A percentile compares a stretch with the other conserved stretches of the same genome.
Conservation (phyloP, 1,140 invertebrate species). For the Diorhabda sublineata region DNA sequence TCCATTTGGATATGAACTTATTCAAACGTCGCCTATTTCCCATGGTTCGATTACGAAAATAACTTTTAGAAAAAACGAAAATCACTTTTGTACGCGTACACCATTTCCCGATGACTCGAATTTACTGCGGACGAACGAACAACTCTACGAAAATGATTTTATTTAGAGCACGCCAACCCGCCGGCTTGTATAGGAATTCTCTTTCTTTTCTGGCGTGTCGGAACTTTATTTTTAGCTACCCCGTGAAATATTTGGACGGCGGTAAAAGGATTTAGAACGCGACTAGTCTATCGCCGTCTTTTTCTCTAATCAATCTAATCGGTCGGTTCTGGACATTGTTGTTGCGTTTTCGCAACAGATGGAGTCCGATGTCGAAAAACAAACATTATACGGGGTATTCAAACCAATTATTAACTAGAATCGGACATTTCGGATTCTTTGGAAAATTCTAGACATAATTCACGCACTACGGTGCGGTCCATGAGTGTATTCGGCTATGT, state of each 20-base stretch:
- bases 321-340: too few species aligned
- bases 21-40: constrained; percentile 33
- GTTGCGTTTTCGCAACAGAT: too few species aligned
- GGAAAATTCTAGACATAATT: too few species aligned
- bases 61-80: background rate
- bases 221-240: constrained; percentile 9
- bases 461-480: too few species aligned
- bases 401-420: too few species aligned
- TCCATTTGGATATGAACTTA: constrained; percentile 36
- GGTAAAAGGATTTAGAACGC: background rate
- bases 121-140: background rate
- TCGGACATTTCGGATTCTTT: too few species aligned
- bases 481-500: too few species aligned
- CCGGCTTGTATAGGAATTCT: constrained; percentile 25
- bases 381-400: too few species aligned
- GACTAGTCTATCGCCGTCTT: too few species aligned
- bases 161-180: constrained; percentile 17
- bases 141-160: background rate
- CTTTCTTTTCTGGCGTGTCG: constrained; percentile 8
- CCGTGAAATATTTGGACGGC: constrained; percentile 1
- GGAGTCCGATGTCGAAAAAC: too few species aligned
- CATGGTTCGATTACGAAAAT: constrained; percentile 14
- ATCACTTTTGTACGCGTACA: background rate
- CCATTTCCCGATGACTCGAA: background rate
- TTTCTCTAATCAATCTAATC: too few species aligned